Percentiles rank a stretch among this genome's conserved stretches.
Conservation (phyloP, 2,888 invertebrate species). For the Spodoptera littoralis region DNA sequence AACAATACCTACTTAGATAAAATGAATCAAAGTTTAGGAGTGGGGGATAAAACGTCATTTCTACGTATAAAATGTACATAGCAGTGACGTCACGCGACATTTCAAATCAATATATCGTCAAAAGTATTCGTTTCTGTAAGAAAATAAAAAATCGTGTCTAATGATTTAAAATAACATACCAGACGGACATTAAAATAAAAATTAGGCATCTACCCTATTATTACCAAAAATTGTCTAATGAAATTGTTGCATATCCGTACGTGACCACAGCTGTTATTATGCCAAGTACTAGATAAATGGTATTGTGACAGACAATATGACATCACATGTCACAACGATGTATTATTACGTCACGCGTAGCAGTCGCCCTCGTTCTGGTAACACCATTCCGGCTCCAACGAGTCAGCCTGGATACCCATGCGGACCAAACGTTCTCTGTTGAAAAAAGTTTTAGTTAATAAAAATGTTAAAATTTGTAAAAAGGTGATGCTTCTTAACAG, state of each 20-base stretch:
- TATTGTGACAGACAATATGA: not conserved
- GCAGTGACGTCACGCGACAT: too few relatives aligned
- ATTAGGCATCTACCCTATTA: slow-evolving; percentile 1
- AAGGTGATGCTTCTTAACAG: too few relatives aligned
- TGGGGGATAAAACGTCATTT: too few relatives aligned
- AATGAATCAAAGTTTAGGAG: too few relatives aligned
- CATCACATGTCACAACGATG: not conserved
- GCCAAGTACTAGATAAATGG: slow-evolving; percentile 8
- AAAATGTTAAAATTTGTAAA: too few relatives aligned
- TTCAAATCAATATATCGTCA: too few relatives aligned
- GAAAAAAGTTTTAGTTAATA: slow-evolving; percentile 23
- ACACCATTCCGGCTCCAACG: slow-evolving; percentile 95
- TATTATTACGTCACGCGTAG: slow-evolving; percentile 54
- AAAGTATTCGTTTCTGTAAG: too few relatives aligned
- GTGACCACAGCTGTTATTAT: slow-evolving; percentile 35
- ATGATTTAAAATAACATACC: too few relatives aligned
- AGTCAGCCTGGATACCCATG: slow-evolving; percentile 92
- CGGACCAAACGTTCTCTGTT: slow-evolving; percentile 92
- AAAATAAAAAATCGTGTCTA: too few relatives aligned
- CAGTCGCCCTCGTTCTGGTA: slow-evolving; percentile 94
- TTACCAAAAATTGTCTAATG: slow-evolving; percentile 12
- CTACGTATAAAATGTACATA: too few relatives aligned
- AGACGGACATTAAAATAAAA: too few relatives aligned
- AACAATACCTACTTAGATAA: too few relatives aligned
- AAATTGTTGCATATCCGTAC: slow-evolving; percentile 13